Base-by-base conservation (phyloP, 2,113 vertebrate species). In the Cochlearius cochlearius region DNA sequence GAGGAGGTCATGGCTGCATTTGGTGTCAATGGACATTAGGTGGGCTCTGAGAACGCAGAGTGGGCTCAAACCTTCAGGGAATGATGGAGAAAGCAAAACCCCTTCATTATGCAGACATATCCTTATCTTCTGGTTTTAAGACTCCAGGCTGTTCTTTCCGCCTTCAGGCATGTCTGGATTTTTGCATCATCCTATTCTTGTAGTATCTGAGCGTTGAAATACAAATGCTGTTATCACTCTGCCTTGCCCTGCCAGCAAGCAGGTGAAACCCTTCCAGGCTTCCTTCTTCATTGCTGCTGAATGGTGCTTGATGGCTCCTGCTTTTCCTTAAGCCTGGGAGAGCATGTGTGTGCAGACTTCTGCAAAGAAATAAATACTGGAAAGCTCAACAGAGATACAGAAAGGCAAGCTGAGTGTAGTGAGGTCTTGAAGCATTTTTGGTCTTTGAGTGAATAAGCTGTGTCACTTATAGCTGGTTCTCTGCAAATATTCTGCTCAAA, bases 391-490 rank as follows among this genome's bases (percentile, higher is more conserved):
- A 2, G 52, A 38, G 55, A 16, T 27, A 1, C 1, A 26, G 41
- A 22, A 16, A 27, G 49, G 15, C 1, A 9, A 86, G 63, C 30
- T 67, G 55, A 75, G 52, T 0, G 0, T 22, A 38, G 27, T 6
- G 64, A 78, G 52, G 21, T 60, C 77, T 90, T 38, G 47, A 20
- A 64, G 58, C 0, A 0, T 7, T 89, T 95, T 49, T 71, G 56
- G 16, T 30, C 52, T 43, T 12, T 30, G 55, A 45, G 53, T 17
- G 27, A 64, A 30, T 26, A 36, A 75, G 18, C 8, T 53, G 11
- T 7, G 23, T 27, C 2, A 0, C 5, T 58, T 64, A 26, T 3
- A 34, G 25, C 10, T 4, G 0, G 2, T 19, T 80, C 30, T 23
- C 47, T 68, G 16, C 22, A 38, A 29, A 27, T 8, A 41, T 15